Conservation (phyloP, 2,113 vertebrate genomes). For the Grus americana region DNA sequence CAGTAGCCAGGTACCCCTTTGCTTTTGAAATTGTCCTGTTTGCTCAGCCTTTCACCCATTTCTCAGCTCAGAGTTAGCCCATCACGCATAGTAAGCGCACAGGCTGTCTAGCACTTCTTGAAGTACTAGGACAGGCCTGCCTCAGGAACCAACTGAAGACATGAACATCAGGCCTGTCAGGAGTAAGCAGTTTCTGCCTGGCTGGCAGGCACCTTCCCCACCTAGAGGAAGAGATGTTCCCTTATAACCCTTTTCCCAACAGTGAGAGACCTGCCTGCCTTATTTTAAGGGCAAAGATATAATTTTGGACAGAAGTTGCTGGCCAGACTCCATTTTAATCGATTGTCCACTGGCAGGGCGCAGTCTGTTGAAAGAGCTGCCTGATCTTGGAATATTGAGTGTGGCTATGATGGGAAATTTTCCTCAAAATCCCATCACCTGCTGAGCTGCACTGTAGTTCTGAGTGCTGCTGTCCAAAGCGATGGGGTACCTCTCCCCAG, state of each 20-base stretch:
- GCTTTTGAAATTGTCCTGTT: background rate
- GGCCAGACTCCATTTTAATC: background rate
- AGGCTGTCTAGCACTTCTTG: background rate
- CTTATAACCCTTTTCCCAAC: background rate
- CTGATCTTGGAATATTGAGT: background rate
- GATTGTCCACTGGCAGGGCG: fast-evolving
- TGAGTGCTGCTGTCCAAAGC: background rate
- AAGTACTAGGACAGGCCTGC: background rate
- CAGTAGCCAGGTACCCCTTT: background rate
- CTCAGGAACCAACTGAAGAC: background rate
- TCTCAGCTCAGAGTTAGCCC: background rate
- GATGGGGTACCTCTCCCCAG: fast-evolving
- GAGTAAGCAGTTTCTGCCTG: background rate
- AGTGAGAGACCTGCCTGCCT: background rate
- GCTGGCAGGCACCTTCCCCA: background rate
- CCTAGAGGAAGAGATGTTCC: background rate
- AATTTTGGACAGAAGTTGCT: background rate
- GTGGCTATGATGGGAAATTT: fast-evolving
- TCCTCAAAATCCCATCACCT: background rate
- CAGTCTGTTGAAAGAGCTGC: background rate
- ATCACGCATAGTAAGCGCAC: fast-evolving
- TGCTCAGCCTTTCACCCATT: background rate
- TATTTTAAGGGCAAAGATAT: background rate
- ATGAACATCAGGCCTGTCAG: background rate
- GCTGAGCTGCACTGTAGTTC: background rate